Conservation (phyloP, 2,113 vertebrate species). For the Chaetorhynchus papuensis region DNA sequence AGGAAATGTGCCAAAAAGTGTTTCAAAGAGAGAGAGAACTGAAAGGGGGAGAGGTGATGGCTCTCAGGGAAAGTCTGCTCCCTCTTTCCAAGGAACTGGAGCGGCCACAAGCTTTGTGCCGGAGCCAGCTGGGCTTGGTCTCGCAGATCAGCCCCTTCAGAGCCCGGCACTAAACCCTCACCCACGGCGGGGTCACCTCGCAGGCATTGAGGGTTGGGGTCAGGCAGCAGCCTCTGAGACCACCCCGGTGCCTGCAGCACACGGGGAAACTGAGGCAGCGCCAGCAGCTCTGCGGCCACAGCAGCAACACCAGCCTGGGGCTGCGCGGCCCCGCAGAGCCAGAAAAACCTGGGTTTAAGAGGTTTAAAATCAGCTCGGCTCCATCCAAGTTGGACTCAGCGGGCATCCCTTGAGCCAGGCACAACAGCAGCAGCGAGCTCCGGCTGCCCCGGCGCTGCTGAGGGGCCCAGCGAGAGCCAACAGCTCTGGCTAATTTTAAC, state of each 20-base stretch:
- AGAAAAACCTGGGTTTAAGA: background rate
- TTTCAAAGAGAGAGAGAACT: background rate
- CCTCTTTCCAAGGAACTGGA: background rate
- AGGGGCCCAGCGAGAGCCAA: background rate
- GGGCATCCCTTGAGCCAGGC: background rate
- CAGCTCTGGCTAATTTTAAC: slow-evolving; percentile 1
- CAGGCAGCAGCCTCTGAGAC: background rate
- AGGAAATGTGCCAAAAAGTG: accelerated
- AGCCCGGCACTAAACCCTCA: background rate
- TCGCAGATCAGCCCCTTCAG: background rate
- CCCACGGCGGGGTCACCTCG: accelerated
- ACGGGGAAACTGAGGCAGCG: background rate
- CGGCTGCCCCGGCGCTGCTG: background rate
- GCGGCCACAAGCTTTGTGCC: background rate
- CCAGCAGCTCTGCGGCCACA: background rate
- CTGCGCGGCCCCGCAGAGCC: background rate
- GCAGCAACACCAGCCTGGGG: background rate
- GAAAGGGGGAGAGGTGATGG: background rate
- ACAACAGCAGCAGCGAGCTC: background rate
- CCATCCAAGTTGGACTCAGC: background rate
- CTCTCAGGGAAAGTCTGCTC: background rate
- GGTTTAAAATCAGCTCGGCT: background rate
- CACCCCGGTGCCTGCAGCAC: background rate
- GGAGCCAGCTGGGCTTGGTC: background rate
- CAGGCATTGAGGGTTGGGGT: background rate